phyloP scores from a whole-genome alignment of 2,888 invertebrate genomes.

The Caenorhabditis virilis region DNA sequence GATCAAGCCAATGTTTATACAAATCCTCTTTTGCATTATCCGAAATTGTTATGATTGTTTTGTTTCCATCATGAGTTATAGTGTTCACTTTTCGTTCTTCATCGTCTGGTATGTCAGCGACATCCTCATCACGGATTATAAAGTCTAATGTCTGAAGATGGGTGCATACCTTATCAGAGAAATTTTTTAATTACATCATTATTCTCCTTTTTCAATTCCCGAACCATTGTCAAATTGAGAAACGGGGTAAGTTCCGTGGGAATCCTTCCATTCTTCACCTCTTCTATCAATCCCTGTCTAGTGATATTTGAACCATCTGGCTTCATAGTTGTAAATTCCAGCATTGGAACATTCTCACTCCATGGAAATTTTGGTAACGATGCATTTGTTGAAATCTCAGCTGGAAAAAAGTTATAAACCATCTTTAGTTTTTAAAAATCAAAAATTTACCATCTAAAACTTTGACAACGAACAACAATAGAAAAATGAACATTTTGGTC shows the following conservation, averaged over 20 bases:
- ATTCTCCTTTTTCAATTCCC: constrained; percentile 18
- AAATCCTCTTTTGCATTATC: constrained; percentile 42
- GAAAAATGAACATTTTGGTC: too few species aligned
- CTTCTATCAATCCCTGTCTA: constrained; percentile 16
- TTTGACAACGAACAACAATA: too few species aligned
- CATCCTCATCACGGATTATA: constrained; percentile 44
- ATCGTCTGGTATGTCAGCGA: constrained; percentile 34
- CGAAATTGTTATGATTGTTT: constrained; percentile 32
- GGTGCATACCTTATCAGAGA: too few species aligned
- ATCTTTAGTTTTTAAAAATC: not conserved
- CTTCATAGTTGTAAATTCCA: constrained; percentile 33
- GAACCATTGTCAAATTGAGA: constrained; percentile 32
- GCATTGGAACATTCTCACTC: constrained; percentile 35
- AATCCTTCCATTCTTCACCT: constrained; percentile 19
- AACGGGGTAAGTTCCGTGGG: constrained; percentile 25
- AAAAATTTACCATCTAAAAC: too few species aligned
- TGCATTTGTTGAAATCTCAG: too few species aligned
- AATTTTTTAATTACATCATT: constrained; percentile 21
- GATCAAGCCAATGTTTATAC: constrained; percentile 60
- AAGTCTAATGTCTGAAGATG: constrained; percentile 25
- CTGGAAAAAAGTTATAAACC: constrained; percentile 71
- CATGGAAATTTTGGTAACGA: constrained; percentile 40
- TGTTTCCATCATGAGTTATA: constrained; percentile 37
- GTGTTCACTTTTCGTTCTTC: constrained; percentile 26
- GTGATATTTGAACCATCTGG: constrained; percentile 5